Evolutionary conservation across 2,888 invertebrate species (phyloP).

Genomic region (Drosophila koepferae): DNA sequence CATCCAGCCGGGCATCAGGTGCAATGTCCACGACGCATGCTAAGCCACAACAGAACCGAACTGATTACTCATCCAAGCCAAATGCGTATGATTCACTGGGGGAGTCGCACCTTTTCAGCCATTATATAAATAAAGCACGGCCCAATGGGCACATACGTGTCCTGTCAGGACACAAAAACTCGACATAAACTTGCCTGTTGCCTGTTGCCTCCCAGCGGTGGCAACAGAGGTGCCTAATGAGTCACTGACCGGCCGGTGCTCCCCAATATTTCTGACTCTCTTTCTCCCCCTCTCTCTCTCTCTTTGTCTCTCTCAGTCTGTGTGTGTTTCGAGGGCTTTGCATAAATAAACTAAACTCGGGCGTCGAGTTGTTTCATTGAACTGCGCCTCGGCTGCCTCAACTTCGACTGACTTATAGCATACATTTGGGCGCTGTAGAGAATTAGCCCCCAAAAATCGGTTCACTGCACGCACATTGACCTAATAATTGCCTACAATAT

Average conservation of each 20-base stretch:
- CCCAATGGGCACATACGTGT: constrained; percentile 28
- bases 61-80: constrained; percentile 57
- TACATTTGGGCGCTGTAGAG: constrained; percentile 56
- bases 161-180: constrained; percentile 2
- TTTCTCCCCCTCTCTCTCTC: neutral
- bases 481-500: constrained; percentile 63
- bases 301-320: neutral
- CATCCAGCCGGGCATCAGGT: constrained; percentile 42
- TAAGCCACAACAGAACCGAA: constrained; percentile 33
- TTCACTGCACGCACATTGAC: constrained; percentile 69
- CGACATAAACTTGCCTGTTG: neutral
- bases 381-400: constrained; percentile 34
- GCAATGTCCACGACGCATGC: constrained; percentile 37
- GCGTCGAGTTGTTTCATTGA: constrained; percentile 46
- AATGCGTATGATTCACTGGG: constrained; percentile 44
- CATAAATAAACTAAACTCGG: constrained; percentile 44
- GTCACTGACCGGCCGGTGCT: constrained; percentile 68
- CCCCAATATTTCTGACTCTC: neutral
- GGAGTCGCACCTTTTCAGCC: constrained; percentile 23
- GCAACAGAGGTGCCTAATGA: constrained; percentile 57
- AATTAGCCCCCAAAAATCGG: constrained; percentile 46
- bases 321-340: constrained; percentile 1
- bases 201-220: constrained; percentile 15
- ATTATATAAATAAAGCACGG: constrained; percentile 34
- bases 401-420: constrained; percentile 62